Evolutionary conservation across 2,888 invertebrate genomes (phyloP), one percentile per base, ranked within the genome.

Genomic region (Apocheima hispidaria): DNA sequence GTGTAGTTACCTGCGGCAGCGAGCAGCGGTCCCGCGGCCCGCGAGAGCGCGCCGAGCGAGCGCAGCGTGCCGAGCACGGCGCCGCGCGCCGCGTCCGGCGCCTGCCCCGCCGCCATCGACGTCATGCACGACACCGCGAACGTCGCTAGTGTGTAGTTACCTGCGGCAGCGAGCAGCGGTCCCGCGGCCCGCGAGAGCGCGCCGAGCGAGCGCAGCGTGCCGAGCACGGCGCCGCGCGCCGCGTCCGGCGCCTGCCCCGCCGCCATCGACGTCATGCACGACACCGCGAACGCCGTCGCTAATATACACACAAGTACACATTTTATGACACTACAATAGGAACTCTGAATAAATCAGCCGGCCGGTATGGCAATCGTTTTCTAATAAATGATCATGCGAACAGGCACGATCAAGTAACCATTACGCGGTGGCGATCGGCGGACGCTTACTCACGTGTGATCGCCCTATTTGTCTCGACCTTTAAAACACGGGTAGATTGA

Each of bases 111-210:
- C n/a, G 97, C 97, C 84, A 98, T 91, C 2, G 99, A 97, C 76
- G 98, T 99, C 92, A 99, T 94, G 79, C 98, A 98, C 10, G 99
- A 98, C 20, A 99, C 99, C 28, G 99, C 98, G 85, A 98, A 95
- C n/a, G 97, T n/a, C 99, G 98, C 77, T 1, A 18, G 12, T 12
- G 12, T 40, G 12, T 21, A 40, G n/a, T 2, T 61, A 97, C 98
- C 94, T 70, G 97, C 93, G 53, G 98, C 97, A 12, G 98, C 97
- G 12, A 98, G 84, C 54, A 99, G 93, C 0, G 99, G 99, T 0
- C 99, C 99, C 30, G 97, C 85, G 20, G 98, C 98, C 70, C 99
- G 93, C 0, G 99, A 99, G 41, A 99, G 90, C 1, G 99, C 98
- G 14, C 99, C 99, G 35, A 99, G 93, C 1, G 99, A 99, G 63